These are phyloP conservation scores for Acholoe squamosa DNA, from an alignment of 2,888 invertebrate genomes.

Conservation along the genomic window DNA sequence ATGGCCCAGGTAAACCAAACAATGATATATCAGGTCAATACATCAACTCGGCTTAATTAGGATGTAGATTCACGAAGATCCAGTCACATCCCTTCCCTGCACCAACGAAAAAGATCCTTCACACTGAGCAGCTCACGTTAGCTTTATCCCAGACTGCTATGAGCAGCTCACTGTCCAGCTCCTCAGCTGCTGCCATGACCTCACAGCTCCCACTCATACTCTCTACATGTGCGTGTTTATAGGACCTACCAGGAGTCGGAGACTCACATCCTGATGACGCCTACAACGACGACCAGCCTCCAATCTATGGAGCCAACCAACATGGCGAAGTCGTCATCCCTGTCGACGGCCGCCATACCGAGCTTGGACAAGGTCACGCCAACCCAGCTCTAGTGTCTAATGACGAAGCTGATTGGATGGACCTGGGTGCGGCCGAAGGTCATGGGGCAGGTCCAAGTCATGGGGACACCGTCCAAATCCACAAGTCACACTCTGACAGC, in stretches of 20 bases:
- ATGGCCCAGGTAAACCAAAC: too few relatives aligned
- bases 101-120: not conserved
- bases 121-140: not conserved
- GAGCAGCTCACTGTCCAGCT: not conserved
- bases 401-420: conserved; percentile 15
- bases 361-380: not conserved
- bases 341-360: conserved; percentile 9
- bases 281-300: not conserved
- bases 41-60: not conserved
- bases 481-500: not conserved
- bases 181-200: not conserved
- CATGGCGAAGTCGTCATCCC: conserved; percentile 45
- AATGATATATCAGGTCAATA: not conserved
- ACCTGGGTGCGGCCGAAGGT: not conserved
- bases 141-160: not conserved
- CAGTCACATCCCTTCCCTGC: not conserved
- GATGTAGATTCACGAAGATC: not conserved
- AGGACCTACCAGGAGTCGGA: not conserved
- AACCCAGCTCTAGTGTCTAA: conserved; percentile 2
- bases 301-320: conserved; percentile 45
- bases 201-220: not conserved
- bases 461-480: not conserved
- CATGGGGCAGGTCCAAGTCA: not conserved
- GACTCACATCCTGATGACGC: conserved; percentile 29
- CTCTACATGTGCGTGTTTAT: conserved; percentile 21